These are phyloP conservation scores for Xiphophorus couchianus DNA, from an alignment of 2,113 vertebrate genomes.

Conservation along the genomic window DNA sequence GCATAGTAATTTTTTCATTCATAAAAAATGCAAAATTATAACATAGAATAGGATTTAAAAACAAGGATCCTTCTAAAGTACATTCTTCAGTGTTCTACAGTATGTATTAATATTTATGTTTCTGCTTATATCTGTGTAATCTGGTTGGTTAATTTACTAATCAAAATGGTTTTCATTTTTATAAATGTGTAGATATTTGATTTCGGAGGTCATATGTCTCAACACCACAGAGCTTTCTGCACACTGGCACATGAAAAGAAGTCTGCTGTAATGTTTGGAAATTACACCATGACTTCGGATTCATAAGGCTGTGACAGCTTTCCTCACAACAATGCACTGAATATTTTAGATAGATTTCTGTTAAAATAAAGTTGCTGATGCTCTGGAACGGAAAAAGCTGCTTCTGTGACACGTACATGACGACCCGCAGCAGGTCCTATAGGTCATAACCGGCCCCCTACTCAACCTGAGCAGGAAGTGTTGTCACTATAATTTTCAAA, in stretches of 20 bases:
- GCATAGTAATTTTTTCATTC: neutral
- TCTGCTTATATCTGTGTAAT: conserved; percentile 2
- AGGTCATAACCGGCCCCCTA: neutral
- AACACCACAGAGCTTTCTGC: neutral
- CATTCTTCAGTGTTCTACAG: neutral
- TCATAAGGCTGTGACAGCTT: neutral
- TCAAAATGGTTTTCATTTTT: conserved; percentile 4
- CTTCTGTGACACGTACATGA: conserved; percentile 5
- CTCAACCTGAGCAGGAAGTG: neutral
- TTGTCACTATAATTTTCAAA: neutral
- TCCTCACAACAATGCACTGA: neutral
- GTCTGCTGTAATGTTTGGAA: neutral
- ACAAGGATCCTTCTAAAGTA: too few species aligned
- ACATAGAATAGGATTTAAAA: too few species aligned
- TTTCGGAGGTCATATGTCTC: neutral
- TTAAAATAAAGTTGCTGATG: neutral
- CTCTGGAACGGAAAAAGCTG: neutral
- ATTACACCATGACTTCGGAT: neutral
- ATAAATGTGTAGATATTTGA: neutral
- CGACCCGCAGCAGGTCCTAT: neutral
- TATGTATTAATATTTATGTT: neutral
- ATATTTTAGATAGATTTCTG: neutral
- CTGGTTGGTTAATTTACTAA: neutral
- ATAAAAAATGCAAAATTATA: too few species aligned
- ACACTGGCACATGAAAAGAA: neutral